Conservation (phyloP, 2,113 vertebrate species). For the Saimiri boliviensis region DNA sequence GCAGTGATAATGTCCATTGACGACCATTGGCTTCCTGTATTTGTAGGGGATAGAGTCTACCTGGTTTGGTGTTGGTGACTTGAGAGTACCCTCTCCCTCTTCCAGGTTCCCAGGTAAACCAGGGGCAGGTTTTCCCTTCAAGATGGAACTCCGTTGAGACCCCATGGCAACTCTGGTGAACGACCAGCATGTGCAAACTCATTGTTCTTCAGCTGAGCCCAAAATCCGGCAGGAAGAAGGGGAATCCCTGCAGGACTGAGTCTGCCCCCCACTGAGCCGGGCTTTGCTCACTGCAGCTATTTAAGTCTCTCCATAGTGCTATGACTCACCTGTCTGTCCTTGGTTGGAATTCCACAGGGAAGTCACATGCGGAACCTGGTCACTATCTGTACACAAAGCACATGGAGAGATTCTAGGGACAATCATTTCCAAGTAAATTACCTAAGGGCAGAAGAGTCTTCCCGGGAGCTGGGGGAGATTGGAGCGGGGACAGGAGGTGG, state of each 20-base stretch:
- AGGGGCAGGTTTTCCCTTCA: neutral
- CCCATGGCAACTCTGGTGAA: neutral
- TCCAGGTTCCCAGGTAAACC: neutral
- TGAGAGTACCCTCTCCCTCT: neutral
- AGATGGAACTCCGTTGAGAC: no score
- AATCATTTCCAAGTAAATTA: slow-evolving; percentile 44
- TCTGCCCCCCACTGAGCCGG: neutral
- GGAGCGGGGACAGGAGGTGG: neutral
- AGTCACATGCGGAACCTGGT: neutral
- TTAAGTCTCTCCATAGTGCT: neutral
- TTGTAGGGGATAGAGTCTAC: neutral
- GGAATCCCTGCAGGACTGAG: neutral
- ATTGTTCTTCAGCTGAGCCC: neutral
- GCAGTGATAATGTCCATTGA: neutral
- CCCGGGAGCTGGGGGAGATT: neutral
- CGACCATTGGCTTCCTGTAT: neutral
- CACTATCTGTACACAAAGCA: neutral
- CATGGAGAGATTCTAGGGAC: neutral
- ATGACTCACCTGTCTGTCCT: neutral
- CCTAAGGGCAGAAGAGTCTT: neutral
- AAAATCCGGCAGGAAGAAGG: neutral
- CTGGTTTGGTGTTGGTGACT: neutral
- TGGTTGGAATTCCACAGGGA: neutral
- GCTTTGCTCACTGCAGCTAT: neutral
- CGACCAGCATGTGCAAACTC: neutral